Percentiles rank a stretch among this genome's conserved stretches.
phyloP scores from a whole-genome alignment of 2,797 vertebrate genomes.

The Clarias platycephalus region DNA sequence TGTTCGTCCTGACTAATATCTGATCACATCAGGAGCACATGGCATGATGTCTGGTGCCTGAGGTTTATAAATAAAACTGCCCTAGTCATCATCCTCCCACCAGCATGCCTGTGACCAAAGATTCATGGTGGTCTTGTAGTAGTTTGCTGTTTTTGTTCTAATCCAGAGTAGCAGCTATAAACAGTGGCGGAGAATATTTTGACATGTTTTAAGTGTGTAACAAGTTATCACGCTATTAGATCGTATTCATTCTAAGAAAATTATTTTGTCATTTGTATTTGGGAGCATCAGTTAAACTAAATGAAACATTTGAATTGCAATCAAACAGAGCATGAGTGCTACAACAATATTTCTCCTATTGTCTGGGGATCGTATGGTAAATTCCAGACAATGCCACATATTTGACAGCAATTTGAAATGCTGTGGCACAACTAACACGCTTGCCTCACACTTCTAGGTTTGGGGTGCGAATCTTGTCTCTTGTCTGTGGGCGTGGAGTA shows the following conservation, averaged over 20 bases:
- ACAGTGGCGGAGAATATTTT: neutral
- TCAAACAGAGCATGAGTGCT: neutral
- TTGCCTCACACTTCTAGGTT: too few relatives aligned
- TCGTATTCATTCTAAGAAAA: neutral
- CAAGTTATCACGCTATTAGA: neutral
- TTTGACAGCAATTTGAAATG: neutral
- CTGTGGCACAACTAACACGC: too few relatives aligned
- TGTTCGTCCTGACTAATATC: constrained; percentile 49
- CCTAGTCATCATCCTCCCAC: constrained; percentile 33
- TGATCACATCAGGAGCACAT: constrained; percentile 49
- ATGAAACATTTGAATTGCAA: neutral
- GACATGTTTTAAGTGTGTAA: neutral
- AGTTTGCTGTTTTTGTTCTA: constrained; percentile 5
- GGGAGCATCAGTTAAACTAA: neutral
- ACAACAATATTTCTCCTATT: neutral
- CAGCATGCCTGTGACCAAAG: constrained; percentile 8
- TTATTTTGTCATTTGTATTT: neutral
- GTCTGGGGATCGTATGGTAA: neutral
- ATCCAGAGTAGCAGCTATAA: neutral
- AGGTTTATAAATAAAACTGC: constrained; percentile 44
- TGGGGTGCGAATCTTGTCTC: too few relatives aligned
- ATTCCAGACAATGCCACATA: neutral
- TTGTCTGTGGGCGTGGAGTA: too few relatives aligned
- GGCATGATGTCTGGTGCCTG: constrained; percentile 45
- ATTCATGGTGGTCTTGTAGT: constrained; percentile 21